phyloP scores from a whole-genome alignment of 2,797 vertebrate species.

The Acipenser oxyrinchus region DNA sequence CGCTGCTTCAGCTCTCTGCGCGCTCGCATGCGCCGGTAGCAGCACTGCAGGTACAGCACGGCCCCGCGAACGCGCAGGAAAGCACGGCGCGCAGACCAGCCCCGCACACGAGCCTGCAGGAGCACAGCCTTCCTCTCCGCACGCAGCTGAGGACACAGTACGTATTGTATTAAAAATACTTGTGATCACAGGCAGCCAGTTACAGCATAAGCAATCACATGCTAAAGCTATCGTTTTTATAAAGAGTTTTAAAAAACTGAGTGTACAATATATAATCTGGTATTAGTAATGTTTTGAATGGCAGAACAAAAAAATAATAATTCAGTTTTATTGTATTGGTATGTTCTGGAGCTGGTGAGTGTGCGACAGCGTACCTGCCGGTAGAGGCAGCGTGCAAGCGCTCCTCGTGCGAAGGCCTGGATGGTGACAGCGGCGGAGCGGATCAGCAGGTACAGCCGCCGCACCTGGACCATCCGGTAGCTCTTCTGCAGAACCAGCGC shows the following conservation, averaged over 20 bases:
- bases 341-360: neutral
- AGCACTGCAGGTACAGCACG: slow-evolving; percentile 61
- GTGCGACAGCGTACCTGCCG: slow-evolving; percentile 35
- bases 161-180: neutral
- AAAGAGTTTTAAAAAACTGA: neutral
- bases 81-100: slow-evolving; percentile 50
- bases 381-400: slow-evolving; percentile 39
- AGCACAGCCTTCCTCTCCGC: slow-evolving; percentile 43
- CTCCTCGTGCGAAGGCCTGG: slow-evolving; percentile 59
- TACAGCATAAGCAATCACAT: neutral
- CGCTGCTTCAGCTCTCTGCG: slow-evolving; percentile 51
- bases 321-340: neutral
- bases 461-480: slow-evolving; percentile 50
- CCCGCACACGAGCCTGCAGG: slow-evolving; percentile 53
- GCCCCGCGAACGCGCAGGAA: slow-evolving; percentile 42
- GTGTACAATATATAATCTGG: neutral
- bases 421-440: slow-evolving; percentile 50
- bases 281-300: too few relatives aligned
- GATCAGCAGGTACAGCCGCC: slow-evolving; percentile 39
- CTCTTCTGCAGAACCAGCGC: slow-evolving; percentile 60
- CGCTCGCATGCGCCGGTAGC: slow-evolving; percentile 56
- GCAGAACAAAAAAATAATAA: too few relatives aligned
- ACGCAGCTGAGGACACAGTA: slow-evolving; percentile 29
- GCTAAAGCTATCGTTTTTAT: neutral
- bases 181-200: neutral